Evolutionary conservation across 1,140 invertebrate species (phyloP), one percentile per base, ranked within the genome.

Genomic region (Heliconius nattereri): DNA sequence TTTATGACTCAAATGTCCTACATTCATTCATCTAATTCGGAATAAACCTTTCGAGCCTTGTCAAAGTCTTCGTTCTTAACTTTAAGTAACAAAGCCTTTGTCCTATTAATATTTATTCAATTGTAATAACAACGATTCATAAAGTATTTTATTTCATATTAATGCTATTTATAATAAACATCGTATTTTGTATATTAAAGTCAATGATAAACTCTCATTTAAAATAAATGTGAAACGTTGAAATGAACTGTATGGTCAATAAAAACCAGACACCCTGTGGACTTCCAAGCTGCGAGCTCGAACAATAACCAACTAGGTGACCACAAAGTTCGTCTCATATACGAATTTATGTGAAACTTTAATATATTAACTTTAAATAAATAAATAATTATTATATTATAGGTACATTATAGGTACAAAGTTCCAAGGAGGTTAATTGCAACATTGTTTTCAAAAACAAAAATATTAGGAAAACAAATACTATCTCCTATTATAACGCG

Each of bases 21-120:
- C 20, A 71, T 76, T 72, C 40, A 71, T 77, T 13, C 45, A 71
- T 70, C 40, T 71, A 76, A 76, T 71, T 71, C 49, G 20, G 35
- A 37, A 71, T 37, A 37, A 71, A 71, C 29, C 37, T 37, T 71
- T 35, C 7, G 6, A 66, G 13, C 3, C 23, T 66, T 23, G 23
- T 29, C 23, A 26, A n/a, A 29, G 29, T 32, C 29, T 32, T 32
- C 29, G 29, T 32, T 32, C 29, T 32, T 32, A 32, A 32, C 3
- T 66, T 26, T 2, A 66, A 19, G 8, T n/a, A 9, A 57, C 20
- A 7, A 66, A 66, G 26, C 13, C 9, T 13, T 66, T 29, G 23
- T 66, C n/a, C 1, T 16, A 26, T 66, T 26, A 5, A 11, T 5
- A 66, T 26, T 66, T 26, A 5, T 26, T 29, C 9, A 29, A 23